Conservation (phyloP, 2,113 vertebrate genomes). For the Garra rufa region DNA sequence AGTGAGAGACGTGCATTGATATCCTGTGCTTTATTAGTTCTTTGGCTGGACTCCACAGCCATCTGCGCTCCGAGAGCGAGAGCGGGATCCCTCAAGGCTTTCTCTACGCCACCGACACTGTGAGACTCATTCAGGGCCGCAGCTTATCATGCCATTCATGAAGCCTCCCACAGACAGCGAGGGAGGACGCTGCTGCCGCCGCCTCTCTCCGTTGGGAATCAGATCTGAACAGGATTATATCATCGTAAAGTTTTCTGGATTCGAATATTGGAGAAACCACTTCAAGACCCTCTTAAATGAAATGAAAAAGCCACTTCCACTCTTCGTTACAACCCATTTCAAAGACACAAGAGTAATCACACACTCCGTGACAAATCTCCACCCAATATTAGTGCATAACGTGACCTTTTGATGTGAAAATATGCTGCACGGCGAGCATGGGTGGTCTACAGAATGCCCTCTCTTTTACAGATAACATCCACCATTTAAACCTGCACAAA, state of each 20-base stretch:
- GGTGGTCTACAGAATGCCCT: constrained; percentile 42
- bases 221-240: neutral
- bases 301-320: constrained; percentile 1
- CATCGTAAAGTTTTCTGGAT: neutral
- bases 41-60: constrained; percentile 45
- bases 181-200: neutral
- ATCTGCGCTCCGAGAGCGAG: constrained; percentile 55
- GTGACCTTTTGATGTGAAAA: constrained; percentile 4
- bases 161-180: constrained; percentile 30
- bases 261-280: neutral
- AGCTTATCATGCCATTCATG: constrained; percentile 37
- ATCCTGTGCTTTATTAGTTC: constrained; percentile 34
- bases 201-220: neutral
- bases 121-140: constrained; percentile 40
- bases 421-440: constrained; percentile 11
- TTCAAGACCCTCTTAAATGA: neutral
- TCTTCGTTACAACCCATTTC: neutral
- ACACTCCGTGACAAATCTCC: neutral
- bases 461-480: constrained; percentile 32
- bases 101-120: constrained; percentile 31
- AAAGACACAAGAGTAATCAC: constrained; percentile 14
- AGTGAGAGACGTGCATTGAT: constrained; percentile 6
- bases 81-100: constrained; percentile 50
- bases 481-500: constrained; percentile 57
- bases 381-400: neutral